Evolutionary conservation across 2,113 vertebrate species (phyloP).

Genomic region (Patagioenas fasciata): DNA sequence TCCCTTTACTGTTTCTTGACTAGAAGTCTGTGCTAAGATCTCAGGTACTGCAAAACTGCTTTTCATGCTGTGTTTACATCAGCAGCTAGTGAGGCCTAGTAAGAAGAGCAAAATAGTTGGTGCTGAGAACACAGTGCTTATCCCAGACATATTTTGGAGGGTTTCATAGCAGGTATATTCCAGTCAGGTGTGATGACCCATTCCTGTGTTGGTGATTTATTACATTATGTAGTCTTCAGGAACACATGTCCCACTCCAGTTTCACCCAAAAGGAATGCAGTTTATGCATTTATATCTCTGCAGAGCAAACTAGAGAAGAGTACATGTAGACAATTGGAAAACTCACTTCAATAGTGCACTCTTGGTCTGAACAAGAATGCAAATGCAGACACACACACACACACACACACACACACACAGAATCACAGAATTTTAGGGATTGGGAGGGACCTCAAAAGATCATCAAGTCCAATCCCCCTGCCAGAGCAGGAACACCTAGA

Average conservation of each 20-base stretch:
- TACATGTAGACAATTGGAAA: neutral
- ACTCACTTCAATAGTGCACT: neutral
- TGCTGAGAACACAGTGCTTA: neutral
- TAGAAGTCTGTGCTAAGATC: neutral
- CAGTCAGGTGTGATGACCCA: neutral
- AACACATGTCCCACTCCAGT: neutral
- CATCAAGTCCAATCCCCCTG: no score
- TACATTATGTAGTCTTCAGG: neutral
- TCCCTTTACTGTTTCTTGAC: neutral
- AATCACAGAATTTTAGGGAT: no score
- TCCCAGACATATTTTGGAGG: neutral
- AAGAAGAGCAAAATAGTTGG: neutral
- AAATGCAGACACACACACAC: neutral
- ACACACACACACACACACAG: no score
- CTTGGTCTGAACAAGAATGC: neutral
- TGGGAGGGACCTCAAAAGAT: no score
- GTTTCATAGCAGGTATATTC: neutral
- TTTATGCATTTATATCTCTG: neutral
- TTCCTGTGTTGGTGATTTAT: neutral
- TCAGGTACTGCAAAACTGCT: neutral
- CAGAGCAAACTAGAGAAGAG: rapidly evolving
- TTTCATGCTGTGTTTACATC: neutral
- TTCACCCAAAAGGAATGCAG: neutral
- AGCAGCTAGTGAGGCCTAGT: neutral
- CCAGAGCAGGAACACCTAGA: no score